A percentile compares a stretch with the other conserved stretches of the same genome.
Evolutionary conservation across 2,888 invertebrate species (phyloP).

Genomic region (Synanthedon tipuliformis): DNA sequence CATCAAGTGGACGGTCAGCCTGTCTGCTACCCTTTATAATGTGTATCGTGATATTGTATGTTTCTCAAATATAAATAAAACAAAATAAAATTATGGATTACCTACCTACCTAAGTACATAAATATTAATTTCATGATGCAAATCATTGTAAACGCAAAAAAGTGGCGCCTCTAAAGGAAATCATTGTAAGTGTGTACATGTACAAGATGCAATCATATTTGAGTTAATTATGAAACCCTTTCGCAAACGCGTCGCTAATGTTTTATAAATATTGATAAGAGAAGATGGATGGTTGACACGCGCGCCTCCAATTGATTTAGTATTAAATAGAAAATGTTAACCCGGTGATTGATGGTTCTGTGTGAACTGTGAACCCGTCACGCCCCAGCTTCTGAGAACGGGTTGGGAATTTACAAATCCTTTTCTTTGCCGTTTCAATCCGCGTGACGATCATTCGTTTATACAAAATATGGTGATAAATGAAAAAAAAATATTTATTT

Average conservation of each 20-base stretch:
- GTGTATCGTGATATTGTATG: too few species aligned
- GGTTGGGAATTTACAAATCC: constrained; percentile 21
- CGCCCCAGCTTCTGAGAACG: constrained; percentile 48
- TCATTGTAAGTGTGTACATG: not conserved
- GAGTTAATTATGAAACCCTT: constrained; percentile 12
- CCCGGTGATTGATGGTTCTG: constrained; percentile 46
- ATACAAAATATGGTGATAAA: too few species aligned
- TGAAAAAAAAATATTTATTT: too few species aligned
- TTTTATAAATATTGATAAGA: constrained; percentile 57
- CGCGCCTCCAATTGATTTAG: constrained; percentile 64
- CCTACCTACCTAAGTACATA: too few species aligned
- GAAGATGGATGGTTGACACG: constrained; percentile 61
- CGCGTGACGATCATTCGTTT: not conserved
- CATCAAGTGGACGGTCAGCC: too few species aligned
- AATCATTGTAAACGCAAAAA: too few species aligned
- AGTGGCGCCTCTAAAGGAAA: too few species aligned
- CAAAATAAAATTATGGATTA: too few species aligned
- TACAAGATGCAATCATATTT: not conserved
- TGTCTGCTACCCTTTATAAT: too few species aligned
- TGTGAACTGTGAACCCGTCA: constrained; percentile 42
- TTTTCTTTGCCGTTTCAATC: not conserved
- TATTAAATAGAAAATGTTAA: constrained; percentile 45
- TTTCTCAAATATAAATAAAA: too few species aligned
- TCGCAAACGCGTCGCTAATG: constrained; percentile 17
- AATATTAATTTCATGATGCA: too few species aligned